These are phyloP conservation scores for Pyrgus malvae DNA, from an alignment of 2,888 invertebrate species.

Conservation along the genomic window DNA sequence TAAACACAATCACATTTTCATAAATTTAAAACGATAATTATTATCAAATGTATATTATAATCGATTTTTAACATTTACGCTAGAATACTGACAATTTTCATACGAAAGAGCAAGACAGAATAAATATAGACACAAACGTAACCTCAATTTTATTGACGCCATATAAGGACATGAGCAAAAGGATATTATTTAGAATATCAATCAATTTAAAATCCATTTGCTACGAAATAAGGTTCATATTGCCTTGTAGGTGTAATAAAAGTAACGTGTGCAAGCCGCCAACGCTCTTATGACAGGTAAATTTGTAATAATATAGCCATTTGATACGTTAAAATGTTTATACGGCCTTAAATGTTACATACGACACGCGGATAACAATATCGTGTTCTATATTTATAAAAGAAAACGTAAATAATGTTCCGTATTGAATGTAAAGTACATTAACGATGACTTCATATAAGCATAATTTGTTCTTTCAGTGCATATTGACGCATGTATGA, in stretches of 20 bases:
- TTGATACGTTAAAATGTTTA: conserved; percentile 17
- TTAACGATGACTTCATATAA: too few relatives aligned
- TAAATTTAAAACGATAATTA: conserved; percentile 23
- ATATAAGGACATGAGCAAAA: conserved; percentile 55
- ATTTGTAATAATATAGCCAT: conserved; percentile 12
- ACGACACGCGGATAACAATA: conserved; percentile 1
- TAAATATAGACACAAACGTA: conserved; percentile 50
- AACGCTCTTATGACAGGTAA: conserved; percentile 30
- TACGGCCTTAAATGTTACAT: not conserved
- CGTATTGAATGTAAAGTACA: too few relatives aligned
- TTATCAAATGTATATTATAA: conserved; percentile 33
- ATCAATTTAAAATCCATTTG: conserved; percentile 32
- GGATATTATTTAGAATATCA: conserved; percentile 41
- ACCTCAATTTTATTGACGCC: conserved; percentile 64
- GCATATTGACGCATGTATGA: too few relatives aligned
- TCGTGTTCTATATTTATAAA: not conserved
- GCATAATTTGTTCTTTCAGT: too few relatives aligned
- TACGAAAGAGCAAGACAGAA: conserved; percentile 42
- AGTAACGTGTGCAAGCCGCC: conserved; percentile 39
- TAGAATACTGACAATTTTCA: conserved; percentile 32
- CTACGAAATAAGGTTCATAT: conserved; percentile 32
- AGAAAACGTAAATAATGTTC: too few relatives aligned
- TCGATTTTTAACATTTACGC: conserved; percentile 34
- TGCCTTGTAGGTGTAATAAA: conserved; percentile 30
- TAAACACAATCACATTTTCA: conserved; percentile 18